These are phyloP conservation scores for Grantiella picta DNA, from an alignment of 2,113 vertebrate species.

Conservation along the genomic window DNA sequence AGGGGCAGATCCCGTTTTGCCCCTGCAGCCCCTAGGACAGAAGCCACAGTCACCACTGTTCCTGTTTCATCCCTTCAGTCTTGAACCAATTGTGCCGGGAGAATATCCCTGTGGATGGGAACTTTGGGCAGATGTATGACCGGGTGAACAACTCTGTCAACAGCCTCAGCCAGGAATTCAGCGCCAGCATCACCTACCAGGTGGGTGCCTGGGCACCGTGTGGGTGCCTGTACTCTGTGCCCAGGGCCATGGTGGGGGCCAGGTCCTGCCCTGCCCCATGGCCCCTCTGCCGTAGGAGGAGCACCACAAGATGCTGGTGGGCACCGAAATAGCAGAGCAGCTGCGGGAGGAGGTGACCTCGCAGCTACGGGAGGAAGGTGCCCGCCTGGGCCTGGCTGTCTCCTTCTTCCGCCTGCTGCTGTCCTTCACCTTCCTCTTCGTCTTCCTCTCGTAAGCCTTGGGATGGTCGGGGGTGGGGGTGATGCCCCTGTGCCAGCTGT, in stretches of 20 bases:
- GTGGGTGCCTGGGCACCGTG: slow-evolving; percentile 54
- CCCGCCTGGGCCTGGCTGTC: slow-evolving; percentile 18
- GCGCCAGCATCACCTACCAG: slow-evolving; percentile 56
- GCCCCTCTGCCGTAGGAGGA: slow-evolving; percentile 40
- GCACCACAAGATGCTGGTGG: slow-evolving; percentile 47
- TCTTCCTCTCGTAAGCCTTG: slow-evolving; percentile 72
- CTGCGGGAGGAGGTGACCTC: slow-evolving; percentile 62
- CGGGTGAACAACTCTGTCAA: slow-evolving; percentile 74
- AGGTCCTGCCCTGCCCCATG: accelerated
- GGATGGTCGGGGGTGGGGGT: not conserved
- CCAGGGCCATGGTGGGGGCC: too few relatives aligned
- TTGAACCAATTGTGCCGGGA: slow-evolving; percentile 78
- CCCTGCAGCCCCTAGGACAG: not conserved
- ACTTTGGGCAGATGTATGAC: slow-evolving; percentile 86
- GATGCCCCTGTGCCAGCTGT: not conserved
- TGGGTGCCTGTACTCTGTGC: not conserved
- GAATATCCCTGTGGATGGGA: slow-evolving; percentile 85
- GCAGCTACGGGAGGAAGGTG: slow-evolving; percentile 20
- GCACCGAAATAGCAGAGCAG: not conserved
- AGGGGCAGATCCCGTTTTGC: not conserved
- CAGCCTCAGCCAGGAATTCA: slow-evolving; percentile 76
- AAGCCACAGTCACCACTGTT: too few relatives aligned
- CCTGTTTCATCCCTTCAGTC: slow-evolving; percentile 50
- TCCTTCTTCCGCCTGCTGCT: slow-evolving; percentile 66
- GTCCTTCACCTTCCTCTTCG: slow-evolving; percentile 73